These are phyloP conservation scores for Porites evermanni DNA, from an alignment of 92 coral and sea anemone genomes.

Conservation along the genomic window DNA sequence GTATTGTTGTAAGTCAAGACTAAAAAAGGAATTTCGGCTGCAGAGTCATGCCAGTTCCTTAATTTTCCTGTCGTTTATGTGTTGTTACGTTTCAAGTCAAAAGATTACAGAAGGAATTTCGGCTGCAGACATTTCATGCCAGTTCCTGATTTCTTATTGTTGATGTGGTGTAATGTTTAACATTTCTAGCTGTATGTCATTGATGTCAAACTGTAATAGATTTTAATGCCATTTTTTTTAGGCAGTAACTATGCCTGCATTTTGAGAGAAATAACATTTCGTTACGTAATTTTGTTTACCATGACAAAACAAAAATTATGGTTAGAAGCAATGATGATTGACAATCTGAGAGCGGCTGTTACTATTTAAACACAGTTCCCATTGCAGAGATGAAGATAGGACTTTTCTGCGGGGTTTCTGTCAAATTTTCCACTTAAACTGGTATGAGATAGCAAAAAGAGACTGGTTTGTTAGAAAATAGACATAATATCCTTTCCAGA, in stretches of 20 bases:
- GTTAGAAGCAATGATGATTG: background rate
- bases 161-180: too few relatives aligned
- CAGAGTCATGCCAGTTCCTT: slow-evolving; percentile 23
- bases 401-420: slow-evolving; percentile 11
- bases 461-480: too few relatives aligned
- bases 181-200: too few relatives aligned
- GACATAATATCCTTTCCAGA: background rate
- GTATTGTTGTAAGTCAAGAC: background rate
- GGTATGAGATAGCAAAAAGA: background rate
- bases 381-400: background rate
- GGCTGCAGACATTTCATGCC: slow-evolving; percentile 23
- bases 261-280: background rate
- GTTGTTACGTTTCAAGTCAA: background rate
- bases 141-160: background rate
- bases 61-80: background rate
- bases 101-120: background rate
- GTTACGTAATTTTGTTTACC: slow-evolving; percentile 9
- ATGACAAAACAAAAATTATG: slow-evolving; percentile 1
- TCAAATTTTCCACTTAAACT: slow-evolving; percentile 15
- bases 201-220: background rate
- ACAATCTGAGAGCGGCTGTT: slow-evolving; percentile 32
- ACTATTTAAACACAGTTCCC: slow-evolving; percentile 16
- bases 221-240: background rate
- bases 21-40: slow-evolving; percentile 5
- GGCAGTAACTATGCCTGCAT: background rate